Percentiles rank a stretch among this genome's conserved stretches.
These are phyloP conservation scores for Coccyzus lansbergi DNA, from an alignment of 2,797 vertebrate genomes.

Conservation along the genomic window DNA sequence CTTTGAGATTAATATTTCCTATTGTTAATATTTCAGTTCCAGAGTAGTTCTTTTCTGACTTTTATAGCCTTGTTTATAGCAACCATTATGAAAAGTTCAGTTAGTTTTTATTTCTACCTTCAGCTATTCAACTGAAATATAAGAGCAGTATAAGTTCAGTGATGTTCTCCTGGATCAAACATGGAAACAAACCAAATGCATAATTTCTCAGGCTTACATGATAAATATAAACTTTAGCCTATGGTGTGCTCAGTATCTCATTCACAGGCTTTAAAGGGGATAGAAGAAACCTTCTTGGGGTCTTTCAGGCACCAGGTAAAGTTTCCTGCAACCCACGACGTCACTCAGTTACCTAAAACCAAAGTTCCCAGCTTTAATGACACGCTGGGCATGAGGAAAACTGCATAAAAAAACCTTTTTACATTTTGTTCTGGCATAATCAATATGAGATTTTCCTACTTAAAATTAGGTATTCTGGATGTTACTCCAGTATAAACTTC, in stretches of 20 bases:
- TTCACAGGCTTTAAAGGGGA: neutral
- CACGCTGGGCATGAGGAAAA: neutral
- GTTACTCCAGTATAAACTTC: neutral
- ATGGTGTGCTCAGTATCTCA: neutral
- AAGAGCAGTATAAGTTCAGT: neutral
- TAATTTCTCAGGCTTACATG: neutral
- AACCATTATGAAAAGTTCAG: neutral
- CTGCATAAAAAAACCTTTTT: neutral
- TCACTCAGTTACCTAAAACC: neutral
- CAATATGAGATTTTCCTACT: neutral
- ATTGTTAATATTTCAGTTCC: neutral
- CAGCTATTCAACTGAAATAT: constrained; percentile 5
- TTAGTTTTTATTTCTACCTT: constrained; percentile 6
- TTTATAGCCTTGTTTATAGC: constrained; percentile 9
- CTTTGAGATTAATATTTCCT: neutral
- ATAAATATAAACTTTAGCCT: neutral
- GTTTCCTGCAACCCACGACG: neutral
- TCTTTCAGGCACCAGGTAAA: neutral
- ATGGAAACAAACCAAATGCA: neutral
- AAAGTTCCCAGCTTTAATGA: neutral
- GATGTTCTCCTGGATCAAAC: neutral
- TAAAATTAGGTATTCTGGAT: neutral
- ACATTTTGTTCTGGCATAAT: neutral
- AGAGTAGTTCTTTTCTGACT: neutral
- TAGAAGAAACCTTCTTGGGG: neutral